Conservation (phyloP, 37 sponge, comb jelly and placozoan genomes). For the Mnemiopsis leidyi region DNA sequence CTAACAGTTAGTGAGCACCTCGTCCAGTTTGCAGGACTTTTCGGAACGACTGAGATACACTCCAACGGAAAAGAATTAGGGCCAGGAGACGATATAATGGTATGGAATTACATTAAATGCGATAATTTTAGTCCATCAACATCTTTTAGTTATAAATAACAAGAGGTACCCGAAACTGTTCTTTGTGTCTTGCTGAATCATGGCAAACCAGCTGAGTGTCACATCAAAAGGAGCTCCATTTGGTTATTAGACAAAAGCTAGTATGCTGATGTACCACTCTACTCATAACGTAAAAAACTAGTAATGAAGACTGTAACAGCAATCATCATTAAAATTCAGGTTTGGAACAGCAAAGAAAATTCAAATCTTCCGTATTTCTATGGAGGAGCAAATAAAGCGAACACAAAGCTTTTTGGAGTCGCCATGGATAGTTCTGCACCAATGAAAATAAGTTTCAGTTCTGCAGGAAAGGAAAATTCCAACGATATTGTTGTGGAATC, state of each 20-base stretch:
- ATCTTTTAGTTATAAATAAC: not conserved
- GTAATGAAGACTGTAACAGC: too few species aligned
- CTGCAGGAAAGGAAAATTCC: not conserved
- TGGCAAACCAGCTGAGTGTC: too few species aligned
- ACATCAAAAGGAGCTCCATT: too few species aligned
- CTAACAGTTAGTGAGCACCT: not conserved
- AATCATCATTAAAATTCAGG: too few species aligned
- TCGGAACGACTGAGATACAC: not conserved
- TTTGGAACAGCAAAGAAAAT: constrained; percentile 3
- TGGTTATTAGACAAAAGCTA: too few species aligned
- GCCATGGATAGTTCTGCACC: constrained; percentile 2
- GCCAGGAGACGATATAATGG: not conserved
- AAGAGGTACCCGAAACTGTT: too few species aligned
- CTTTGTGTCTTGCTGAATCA: too few species aligned
- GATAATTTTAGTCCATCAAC: not conserved
- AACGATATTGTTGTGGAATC: not conserved
- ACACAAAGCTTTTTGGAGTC: not conserved
- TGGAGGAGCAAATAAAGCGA: not conserved
- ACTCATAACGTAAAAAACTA: too few species aligned
- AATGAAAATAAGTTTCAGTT: constrained; percentile 28
- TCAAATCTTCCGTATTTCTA: constrained; percentile 1
- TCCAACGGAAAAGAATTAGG: not conserved
- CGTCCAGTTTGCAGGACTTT: not conserved
- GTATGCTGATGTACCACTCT: too few species aligned
- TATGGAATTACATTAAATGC: not conserved